Evolutionary conservation across 1,140 invertebrate genomes (phyloP), one percentile per base, ranked within the genome.

Genomic region (Grapholita molesta): DNA sequence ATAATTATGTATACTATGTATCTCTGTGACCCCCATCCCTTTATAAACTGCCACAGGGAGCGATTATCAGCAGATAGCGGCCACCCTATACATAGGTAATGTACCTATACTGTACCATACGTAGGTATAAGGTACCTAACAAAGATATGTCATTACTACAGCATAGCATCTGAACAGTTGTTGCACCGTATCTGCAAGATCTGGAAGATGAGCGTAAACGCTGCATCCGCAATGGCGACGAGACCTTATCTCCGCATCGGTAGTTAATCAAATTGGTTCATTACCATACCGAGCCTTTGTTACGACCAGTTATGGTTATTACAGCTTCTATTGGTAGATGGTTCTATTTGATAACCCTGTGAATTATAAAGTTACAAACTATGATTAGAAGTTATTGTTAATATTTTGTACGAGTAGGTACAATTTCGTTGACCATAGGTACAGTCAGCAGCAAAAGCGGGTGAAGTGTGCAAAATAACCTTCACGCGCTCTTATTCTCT

Each of bases 251-350:
- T 75, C 23, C 24, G 21, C 66, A 79, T 81, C 79, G 75, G 70
- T 71, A 72, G 73, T 79, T 77, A 81, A 81, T 81, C 71, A 74
- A 79, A 79, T 82, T 76, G 75, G 73, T 74, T 69, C 70, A 77
- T 77, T 81, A 79, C 72, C 77, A 82, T 81, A 78, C 53, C 57
- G 65, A 69, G 65, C 38, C 73, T 66, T 73, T 72, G 65, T 61
- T 61, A 30, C 24, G 55, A 30, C 55, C 6, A 15, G n/a, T n/a
- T 28, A 30, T 25, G 11, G 21, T 61, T 61, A 61, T 25, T 28
- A 55, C 55, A 5, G 55, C 1, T 1, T 28, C 24, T 28, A 28
- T 32, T n/a, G n/a, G n/a, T n/a, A n/a, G 11, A 21, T 18, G 4
- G 55, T 32, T n/a, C 24, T 25, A 61, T 61, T 61, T 61, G 18